A percentile compares a stretch with the other conserved stretches of the same genome.
phyloP scores from a whole-genome alignment of 2,888 invertebrate species.

The Epistrophella euchroma region DNA sequence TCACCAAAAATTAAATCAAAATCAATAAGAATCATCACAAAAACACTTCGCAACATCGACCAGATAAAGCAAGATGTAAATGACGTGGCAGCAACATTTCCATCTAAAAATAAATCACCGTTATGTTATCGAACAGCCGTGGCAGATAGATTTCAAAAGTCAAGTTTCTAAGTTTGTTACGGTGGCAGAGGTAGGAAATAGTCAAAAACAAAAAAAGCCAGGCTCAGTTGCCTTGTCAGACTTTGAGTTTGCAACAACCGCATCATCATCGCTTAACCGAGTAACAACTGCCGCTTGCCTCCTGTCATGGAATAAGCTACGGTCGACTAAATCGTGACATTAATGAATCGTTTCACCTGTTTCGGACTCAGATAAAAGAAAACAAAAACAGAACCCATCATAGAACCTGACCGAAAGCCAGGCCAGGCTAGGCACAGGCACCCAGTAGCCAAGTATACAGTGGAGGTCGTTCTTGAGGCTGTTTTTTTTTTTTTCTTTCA shows the following conservation, averaged over 20 bases:
- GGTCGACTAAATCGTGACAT: constrained; percentile 63
- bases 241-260: constrained; percentile 30
- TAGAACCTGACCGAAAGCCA: constrained; percentile 19
- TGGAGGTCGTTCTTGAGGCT: constrained; percentile 28
- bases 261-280: constrained; percentile 15
- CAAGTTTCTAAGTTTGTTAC: constrained; percentile 40
- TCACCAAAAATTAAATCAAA: constrained; percentile 48
- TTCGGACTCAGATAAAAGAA: constrained; percentile 59
- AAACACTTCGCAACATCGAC: background rate
- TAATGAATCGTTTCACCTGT: constrained; percentile 75
- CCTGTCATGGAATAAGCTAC: constrained; percentile 62
- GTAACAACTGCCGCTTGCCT: constrained; percentile 23
- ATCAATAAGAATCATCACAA: constrained; percentile 23
- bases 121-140: constrained; percentile 55
- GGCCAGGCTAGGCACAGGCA: background rate
- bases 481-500: background rate
- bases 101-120: constrained; percentile 70
- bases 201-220: constrained; percentile 36
- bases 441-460: constrained; percentile 22
- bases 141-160: constrained; percentile 41
- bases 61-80: constrained; percentile 34
- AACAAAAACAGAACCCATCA: constrained; percentile 41
- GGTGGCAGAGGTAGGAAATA: constrained; percentile 30
- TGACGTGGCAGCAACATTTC: constrained; percentile 45
- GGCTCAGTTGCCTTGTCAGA: constrained; percentile 38